Base-by-base conservation (phyloP, 2,888 invertebrate species). In the Amphipoea lucens region DNA sequence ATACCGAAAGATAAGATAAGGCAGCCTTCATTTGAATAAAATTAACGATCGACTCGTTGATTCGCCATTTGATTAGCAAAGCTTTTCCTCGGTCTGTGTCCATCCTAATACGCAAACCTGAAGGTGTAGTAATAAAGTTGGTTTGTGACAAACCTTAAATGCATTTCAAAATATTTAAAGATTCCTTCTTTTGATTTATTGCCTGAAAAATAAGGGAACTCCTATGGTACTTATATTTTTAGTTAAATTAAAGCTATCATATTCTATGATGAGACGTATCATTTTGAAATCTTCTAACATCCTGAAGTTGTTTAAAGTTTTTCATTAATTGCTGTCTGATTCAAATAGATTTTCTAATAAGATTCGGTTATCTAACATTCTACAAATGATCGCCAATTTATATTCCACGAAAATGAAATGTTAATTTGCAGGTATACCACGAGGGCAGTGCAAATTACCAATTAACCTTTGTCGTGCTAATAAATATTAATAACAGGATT, bases 391-490 rank as follows among this genome's bases (percentile, higher is more conserved):
- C 73, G 54, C 60, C 78, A 81, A 85, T 87, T 85, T 80, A 83
- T 89, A 89, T 87, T 78, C 83, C 74, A 82, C 78, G 81, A 89
- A 88, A 88, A 85, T 78, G 79, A 85, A 87, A 87, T 87, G 86
- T 80, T 87, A 88, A 83, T 82, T 82, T 76, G 74, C 77, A 78
- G 74, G 76, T 81, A 76, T 70, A 78, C 78, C 72, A 73, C 71
- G 70, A 84, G 74, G 76, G 79, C 76, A 74, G 86, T 89, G 88
- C 84, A 85, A 87, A 88, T 88, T 85, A 88, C 82, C 89, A 88
- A 88, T 87, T 89, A 89, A 89, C 88, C 88, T 89, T 89, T 89
- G 88, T 88, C 83, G 83, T 82, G 80, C 79, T 86, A 85, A 88
- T 88, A 87, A 88, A 88, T 89, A 86, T 87, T 86, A 87, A 87